Evolutionary conservation across 2,888 invertebrate genomes (phyloP).

Genomic region (Habroteleia sp.): DNA sequence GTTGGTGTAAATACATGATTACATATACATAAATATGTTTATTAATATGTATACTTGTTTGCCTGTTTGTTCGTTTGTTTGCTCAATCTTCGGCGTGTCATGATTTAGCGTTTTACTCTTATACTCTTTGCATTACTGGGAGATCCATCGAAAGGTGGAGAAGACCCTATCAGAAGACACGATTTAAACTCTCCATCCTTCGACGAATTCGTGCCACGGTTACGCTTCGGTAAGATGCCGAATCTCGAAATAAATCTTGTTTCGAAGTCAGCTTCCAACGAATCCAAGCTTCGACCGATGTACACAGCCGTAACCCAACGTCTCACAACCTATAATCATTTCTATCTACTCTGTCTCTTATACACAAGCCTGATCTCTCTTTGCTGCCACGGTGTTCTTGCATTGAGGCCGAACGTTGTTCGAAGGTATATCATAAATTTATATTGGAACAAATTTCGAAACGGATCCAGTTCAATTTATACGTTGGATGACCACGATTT

Average conservation of each 20-base stretch:
- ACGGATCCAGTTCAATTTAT: not conserved
- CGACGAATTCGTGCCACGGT: slow-evolving; percentile 26
- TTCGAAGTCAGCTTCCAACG: slow-evolving; percentile 3
- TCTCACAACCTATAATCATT: too few relatives aligned
- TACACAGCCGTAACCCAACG: slow-evolving; percentile 9
- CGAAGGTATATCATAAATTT: not conserved
- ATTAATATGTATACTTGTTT: slow-evolving; percentile 33
- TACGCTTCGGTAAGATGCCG: slow-evolving; percentile 2
- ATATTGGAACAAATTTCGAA: not conserved
- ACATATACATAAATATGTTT: slow-evolving; percentile 6
- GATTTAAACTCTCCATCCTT: slow-evolving; percentile 6
- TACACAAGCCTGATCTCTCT: too few relatives aligned
- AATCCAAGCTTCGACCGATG: slow-evolving; percentile 28
- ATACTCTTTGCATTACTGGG: not conserved
- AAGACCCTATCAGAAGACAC: not conserved
- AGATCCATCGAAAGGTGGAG: slow-evolving; percentile 27
- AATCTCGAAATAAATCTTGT: not conserved
- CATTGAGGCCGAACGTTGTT: slow-evolving; percentile 2
- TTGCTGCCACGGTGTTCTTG: too few relatives aligned
- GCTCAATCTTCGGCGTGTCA: slow-evolving; percentile 38
- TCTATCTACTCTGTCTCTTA: too few relatives aligned
- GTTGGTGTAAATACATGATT: slow-evolving; percentile 35
- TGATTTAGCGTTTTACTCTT: slow-evolving; percentile 18
- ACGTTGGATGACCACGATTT: not conserved
- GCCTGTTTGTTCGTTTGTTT: slow-evolving; percentile 51